Percentiles rank a stretch among this genome's conserved stretches.
Evolutionary conservation across 64 coral and sea anemone species (phyloP).

Genomic region (Actinia tenebrosa): DNA sequence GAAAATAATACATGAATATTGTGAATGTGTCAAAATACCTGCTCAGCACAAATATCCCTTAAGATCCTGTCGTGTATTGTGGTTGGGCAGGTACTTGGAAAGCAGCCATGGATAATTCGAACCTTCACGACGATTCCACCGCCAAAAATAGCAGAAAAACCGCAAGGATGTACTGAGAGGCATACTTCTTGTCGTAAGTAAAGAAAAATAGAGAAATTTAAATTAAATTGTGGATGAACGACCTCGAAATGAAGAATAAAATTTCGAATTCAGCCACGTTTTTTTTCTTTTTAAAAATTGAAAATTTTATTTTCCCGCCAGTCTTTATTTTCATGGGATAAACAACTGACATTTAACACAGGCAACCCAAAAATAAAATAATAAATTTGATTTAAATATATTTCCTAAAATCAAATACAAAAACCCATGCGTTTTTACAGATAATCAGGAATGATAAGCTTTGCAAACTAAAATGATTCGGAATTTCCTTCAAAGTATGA

Average conservation of each 20-base stretch:
- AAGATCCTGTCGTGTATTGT: neutral
- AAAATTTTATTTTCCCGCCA: constrained; percentile 12
- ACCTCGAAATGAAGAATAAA: neutral
- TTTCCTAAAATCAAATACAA: neutral
- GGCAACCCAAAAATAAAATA: neutral
- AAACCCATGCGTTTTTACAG: too few relatives aligned
- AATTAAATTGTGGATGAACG: neutral
- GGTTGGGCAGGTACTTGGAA: constrained; percentile 8
- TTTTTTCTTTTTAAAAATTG: neutral
- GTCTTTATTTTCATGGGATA: neutral
- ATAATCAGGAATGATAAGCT: too few relatives aligned
- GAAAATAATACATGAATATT: neutral
- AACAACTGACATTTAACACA: neutral
- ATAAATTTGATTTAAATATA: too few relatives aligned
- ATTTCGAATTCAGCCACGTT: neutral
- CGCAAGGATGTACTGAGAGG: neutral
- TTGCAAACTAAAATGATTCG: too few relatives aligned
- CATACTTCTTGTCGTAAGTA: neutral
- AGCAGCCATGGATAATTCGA: neutral
- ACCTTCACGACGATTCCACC: neutral
- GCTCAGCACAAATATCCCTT: neutral
- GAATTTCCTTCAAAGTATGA: too few relatives aligned
- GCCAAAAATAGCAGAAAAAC: neutral
- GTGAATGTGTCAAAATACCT: neutral
- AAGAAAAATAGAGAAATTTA: neutral